Evolutionary conservation across 2,113 vertebrate genomes (phyloP).

Genomic region (Gyps fulvus): DNA sequence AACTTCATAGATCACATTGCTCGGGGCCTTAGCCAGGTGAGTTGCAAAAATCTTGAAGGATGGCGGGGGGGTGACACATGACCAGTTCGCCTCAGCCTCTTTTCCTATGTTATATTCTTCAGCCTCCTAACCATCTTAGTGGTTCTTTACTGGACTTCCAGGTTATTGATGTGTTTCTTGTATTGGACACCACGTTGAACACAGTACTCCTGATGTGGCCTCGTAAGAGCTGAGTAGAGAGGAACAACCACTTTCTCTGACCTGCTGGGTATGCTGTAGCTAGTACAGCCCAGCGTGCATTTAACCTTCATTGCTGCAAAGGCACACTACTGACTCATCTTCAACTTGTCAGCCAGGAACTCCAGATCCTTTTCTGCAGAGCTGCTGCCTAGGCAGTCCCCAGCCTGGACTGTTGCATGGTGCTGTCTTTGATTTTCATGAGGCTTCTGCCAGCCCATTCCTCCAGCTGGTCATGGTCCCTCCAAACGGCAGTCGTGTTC

Average conservation of each 20-base stretch:
- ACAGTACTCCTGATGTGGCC: background rate
- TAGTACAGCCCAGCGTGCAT: background rate
- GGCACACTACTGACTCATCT: background rate
- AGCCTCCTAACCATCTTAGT: background rate
- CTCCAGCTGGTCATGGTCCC: background rate
- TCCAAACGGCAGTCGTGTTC: background rate
- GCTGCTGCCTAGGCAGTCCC: background rate
- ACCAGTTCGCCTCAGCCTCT: background rate
- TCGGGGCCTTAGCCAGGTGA: background rate
- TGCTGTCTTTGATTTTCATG: background rate
- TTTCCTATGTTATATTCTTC: background rate
- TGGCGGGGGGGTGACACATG: fast-evolving
- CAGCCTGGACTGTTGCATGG: background rate
- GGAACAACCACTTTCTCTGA: background rate
- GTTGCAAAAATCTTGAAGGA: background rate
- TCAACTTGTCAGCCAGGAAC: background rate
- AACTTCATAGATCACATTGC: background rate
- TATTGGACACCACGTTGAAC: background rate
- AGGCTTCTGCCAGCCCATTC: background rate
- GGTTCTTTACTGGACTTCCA: background rate
- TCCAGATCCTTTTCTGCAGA: background rate
- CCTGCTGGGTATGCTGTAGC: background rate
- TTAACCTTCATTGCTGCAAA: background rate
- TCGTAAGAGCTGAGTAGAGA: background rate
- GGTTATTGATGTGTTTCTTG: background rate